phyloP scores from a whole-genome alignment of 1,140 invertebrate genomes.

The Oreohelix idahoensis region DNA sequence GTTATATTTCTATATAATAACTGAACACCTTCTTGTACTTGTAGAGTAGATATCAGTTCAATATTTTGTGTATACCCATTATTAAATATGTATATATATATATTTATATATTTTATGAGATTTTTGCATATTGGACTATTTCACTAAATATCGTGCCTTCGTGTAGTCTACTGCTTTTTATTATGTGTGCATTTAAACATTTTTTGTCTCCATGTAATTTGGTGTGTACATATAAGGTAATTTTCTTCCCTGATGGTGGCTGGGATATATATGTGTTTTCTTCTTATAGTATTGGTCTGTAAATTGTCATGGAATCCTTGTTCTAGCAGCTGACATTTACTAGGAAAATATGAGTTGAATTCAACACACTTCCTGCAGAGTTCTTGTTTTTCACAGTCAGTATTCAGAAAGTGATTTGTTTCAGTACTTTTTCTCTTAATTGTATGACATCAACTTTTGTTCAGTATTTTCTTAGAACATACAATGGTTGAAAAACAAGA shows the following conservation, averaged over 20 bases:
- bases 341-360: too few species aligned
- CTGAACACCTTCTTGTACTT: neutral
- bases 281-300: too few species aligned
- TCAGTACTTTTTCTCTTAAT: too few species aligned
- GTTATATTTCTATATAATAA: neutral
- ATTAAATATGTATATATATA: constrained; percentile 2
- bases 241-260: constrained; percentile 11
- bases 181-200: constrained; percentile 1
- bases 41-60: constrained; percentile 12
- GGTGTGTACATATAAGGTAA: neutral
- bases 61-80: neutral
- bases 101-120: constrained; percentile 23
- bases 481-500: too few species aligned
- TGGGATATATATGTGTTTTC: neutral
- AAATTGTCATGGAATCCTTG: too few species aligned
- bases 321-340: too few species aligned
- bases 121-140: neutral
- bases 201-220: neutral
- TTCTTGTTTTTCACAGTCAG: too few species aligned
- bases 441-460: too few species aligned
- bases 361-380: too few species aligned
- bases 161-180: constrained; percentile 26
- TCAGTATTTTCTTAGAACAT: too few species aligned
- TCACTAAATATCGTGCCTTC: constrained; percentile 30
- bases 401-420: too few species aligned